A percentile compares a stretch with the other conserved stretches of the same genome.
These are phyloP conservation scores for Cichlasoma orientale DNA, from an alignment of 2,797 vertebrate species.

Conservation along the genomic window DNA sequence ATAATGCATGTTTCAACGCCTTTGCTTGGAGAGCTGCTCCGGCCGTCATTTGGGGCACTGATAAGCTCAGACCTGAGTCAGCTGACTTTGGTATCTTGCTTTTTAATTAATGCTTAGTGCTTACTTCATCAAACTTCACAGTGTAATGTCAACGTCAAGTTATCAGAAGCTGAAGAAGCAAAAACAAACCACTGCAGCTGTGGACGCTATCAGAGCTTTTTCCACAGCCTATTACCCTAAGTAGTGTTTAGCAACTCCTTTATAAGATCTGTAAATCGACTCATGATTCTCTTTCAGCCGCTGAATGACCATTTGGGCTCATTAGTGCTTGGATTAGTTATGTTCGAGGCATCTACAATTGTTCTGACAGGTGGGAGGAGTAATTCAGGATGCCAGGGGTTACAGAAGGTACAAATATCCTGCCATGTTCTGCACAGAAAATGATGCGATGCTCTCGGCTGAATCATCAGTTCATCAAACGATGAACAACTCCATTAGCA, in stretches of 20 bases:
- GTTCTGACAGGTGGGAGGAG: not conserved
- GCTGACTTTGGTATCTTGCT: not conserved
- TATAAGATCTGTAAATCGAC: not conserved
- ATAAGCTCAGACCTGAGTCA: not conserved
- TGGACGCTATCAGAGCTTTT: not conserved
- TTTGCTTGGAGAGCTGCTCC: not conserved
- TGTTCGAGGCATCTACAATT: not conserved
- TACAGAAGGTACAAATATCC: not conserved
- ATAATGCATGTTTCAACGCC: not conserved
- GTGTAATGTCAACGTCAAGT: not conserved
- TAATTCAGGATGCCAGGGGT: not conserved
- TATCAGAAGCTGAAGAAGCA: not conserved
- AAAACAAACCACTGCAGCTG: not conserved
- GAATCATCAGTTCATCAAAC: not conserved
- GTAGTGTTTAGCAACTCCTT: rapidly evolving
- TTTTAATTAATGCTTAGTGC: not conserved
- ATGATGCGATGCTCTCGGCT: not conserved
- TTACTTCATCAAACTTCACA: not conserved
- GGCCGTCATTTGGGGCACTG: not conserved
- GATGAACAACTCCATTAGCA: not conserved
- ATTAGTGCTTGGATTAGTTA: not conserved
- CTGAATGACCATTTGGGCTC: not conserved
- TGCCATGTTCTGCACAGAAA: not conserved
- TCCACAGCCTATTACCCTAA: not conserved
- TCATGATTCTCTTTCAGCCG: not conserved